Evolutionary conservation across 2,888 invertebrate species (phyloP).

Genomic region (Argynnis bischoffii): DNA sequence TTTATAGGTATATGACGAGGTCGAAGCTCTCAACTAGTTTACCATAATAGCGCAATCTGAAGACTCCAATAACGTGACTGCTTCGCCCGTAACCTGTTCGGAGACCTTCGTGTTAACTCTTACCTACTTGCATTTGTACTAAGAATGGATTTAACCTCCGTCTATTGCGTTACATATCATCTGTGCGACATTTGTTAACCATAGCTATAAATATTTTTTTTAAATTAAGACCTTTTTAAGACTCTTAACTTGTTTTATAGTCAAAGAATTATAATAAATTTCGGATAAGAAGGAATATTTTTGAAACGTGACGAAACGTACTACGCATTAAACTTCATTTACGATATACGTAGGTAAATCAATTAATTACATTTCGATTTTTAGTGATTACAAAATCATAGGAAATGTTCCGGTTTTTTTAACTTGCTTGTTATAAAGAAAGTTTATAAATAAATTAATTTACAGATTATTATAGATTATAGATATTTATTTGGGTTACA

Average conservation of each 20-base stretch:
- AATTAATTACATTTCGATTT: too few species aligned
- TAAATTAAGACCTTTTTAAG: not conserved
- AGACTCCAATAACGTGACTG: conserved; percentile 52
- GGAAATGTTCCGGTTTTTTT: too few species aligned
- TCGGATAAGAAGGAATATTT: conserved; percentile 1
- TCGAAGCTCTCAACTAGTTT: conserved; percentile 31
- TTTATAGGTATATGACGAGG: conserved; percentile 17
- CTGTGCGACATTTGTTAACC: conserved; percentile 32
- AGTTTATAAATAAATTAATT: too few species aligned
- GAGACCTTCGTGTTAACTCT: conserved; percentile 49
- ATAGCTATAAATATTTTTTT: conserved; percentile 36
- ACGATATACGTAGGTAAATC: too few species aligned
- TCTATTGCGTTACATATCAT: conserved; percentile 32
- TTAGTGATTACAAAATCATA: too few species aligned
- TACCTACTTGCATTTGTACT: conserved; percentile 45
- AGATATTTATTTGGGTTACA: too few species aligned
- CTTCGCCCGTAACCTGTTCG: conserved; percentile 58
- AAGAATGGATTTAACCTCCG: conserved; percentile 45
- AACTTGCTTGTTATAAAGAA: too few species aligned
- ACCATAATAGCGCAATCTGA: conserved; percentile 49
- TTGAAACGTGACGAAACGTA: conserved; percentile 11
- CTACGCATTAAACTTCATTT: not conserved
- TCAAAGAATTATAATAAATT: conserved; percentile 25
- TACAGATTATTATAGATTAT: too few species aligned
- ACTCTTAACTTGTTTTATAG: conserved; percentile 20